Evolutionary conservation across 2,888 invertebrate species (phyloP), one percentile per base, ranked within the genome.

Genomic region (Drosophila paramelanica): DNA sequence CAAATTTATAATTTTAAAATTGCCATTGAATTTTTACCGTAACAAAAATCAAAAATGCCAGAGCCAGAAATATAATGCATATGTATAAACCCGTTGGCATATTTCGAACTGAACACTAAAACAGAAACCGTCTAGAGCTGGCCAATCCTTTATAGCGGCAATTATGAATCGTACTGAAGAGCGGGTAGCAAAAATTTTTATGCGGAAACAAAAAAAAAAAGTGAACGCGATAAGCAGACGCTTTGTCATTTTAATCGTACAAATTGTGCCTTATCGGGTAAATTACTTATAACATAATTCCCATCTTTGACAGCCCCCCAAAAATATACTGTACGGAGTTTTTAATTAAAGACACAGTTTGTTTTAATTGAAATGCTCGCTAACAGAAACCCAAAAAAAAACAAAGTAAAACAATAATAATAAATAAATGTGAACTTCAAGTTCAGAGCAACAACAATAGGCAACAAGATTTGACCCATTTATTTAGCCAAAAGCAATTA

Each of bases 401-500:
- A 20, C 33, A 43, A 33, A 45, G 56, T 13, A 31, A 31, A 45
- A 42, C 38, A 42, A 39, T 11, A 13, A 61, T 3, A 38, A 8
- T 13, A 52, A 52, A 17, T 17, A 52, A 42, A 52, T 51, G 43
- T 46, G 49, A 64, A 67, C 59, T 75, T 82, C 83, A 82, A 82
- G 82, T 82, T 82, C 86, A 86, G 43, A 72, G 45, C 65, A 45
- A 51, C 38, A 53, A 57, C 41, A 65, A 57, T 36, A 60, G 49
- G 49, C 43, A 67, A 66, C 64, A 66, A 27, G 46, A 61, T 45
- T 67, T 82, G 82, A 85, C 82, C 82, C 71, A 82, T 82, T 85
- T 80, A 67, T 75, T 68, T 70, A 70, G 47, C 66, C 59, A 72
- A 72, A 71, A 69, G 64, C 74, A 86, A 83, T 83, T 83, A 83